Conservation (phyloP, 2,888 invertebrate genomes). For the Sycophila texana region DNA sequence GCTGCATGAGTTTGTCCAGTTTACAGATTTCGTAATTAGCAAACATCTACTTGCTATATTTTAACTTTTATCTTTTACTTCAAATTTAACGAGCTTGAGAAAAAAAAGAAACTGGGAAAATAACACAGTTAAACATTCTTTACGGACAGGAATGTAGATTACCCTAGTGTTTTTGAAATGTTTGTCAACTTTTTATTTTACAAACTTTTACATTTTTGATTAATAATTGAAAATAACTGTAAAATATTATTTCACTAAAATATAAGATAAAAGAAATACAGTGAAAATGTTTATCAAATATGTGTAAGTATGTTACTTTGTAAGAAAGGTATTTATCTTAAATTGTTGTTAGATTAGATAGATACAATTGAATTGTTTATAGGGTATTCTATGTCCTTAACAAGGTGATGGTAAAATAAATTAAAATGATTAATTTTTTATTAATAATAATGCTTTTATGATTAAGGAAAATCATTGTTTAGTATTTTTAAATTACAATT, state of each 20-base stretch:
- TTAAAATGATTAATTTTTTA: background rate
- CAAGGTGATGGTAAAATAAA: slow-evolving; percentile 34
- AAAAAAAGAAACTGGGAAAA: slow-evolving; percentile 41
- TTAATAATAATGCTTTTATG: background rate
- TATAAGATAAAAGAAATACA: too few relatives aligned
- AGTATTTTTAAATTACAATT: background rate
- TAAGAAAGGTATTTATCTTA: background rate
- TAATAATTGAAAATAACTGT: too few relatives aligned
- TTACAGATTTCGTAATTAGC: slow-evolving; percentile 4
- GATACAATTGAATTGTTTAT: background rate
- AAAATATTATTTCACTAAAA: too few relatives aligned
- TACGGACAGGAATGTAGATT: slow-evolving; percentile 9
- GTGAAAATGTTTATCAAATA: background rate
- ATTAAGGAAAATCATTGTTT: background rate
- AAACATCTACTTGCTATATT: slow-evolving; percentile 26
- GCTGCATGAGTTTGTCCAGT: slow-evolving; percentile 53
- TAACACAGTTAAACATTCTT: background rate
- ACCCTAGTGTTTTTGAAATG: background rate
- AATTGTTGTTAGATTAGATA: background rate
- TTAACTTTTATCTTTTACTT: slow-evolving; percentile 12
- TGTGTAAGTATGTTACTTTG: too few relatives aligned
- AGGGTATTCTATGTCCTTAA: slow-evolving; percentile 16
- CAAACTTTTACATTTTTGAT: too few relatives aligned
- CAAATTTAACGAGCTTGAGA: slow-evolving; percentile 38
- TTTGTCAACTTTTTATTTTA: slow-evolving; percentile 2